These are phyloP conservation scores for Lerista edwardsae DNA, from an alignment of 2,797 vertebrate species.

Conservation along the genomic window DNA sequence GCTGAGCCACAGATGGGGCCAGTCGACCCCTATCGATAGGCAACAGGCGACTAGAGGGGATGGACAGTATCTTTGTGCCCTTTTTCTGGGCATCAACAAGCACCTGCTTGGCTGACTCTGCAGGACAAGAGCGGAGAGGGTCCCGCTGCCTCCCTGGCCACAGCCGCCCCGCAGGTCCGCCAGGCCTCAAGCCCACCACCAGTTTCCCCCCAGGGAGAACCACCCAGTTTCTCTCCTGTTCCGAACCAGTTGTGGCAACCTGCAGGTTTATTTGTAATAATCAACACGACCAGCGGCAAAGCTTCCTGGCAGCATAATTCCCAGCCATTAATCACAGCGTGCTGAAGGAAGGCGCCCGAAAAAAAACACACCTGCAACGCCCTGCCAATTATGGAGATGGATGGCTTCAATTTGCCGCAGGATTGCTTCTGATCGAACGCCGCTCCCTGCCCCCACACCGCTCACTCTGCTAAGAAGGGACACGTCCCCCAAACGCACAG, in stretches of 20 bases:
- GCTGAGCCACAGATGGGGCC: background rate
- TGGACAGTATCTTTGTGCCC: background rate
- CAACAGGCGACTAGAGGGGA: background rate
- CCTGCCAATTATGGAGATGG: conserved; percentile 23
- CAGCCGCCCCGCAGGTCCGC: fast-evolving
- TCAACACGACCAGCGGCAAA: background rate
- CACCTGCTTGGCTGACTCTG: background rate
- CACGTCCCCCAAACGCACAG: fast-evolving
- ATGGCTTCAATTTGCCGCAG: conserved; percentile 24
- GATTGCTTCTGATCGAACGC: background rate
- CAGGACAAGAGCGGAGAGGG: fast-evolving
- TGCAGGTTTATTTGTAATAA: conserved; percentile 14
- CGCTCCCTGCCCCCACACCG: fast-evolving
- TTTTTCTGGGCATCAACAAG: background rate
- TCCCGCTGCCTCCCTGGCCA: background rate
- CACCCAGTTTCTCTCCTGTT: background rate
- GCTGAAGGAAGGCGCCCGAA: conserved; percentile 7
- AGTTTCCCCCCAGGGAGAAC: background rate
- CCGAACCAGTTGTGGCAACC: background rate
- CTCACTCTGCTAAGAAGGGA: background rate
- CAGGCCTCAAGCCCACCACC: background rate
- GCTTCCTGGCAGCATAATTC: conserved; percentile 7
- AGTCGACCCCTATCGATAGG: background rate
- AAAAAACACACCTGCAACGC: background rate
- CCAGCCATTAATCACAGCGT: conserved; percentile 30